Evolutionary conservation across 37 sponge, comb jelly and placozoan genomes (phyloP).

Genomic region (Halisarca cf. caerulea): DNA sequence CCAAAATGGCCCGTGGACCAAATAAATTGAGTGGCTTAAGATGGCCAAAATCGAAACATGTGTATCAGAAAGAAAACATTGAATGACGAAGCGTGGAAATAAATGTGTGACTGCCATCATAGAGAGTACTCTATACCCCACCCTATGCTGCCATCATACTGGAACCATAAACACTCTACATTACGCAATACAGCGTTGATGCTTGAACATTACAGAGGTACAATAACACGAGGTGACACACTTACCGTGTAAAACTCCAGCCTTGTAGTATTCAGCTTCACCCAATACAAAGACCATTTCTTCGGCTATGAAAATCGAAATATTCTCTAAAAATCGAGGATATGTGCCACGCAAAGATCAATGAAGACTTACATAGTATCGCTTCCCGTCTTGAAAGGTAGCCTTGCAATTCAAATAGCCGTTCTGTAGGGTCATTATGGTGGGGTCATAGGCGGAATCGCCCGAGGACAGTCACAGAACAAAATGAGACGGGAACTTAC

Average conservation of each 20-base stretch:
- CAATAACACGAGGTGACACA: neutral
- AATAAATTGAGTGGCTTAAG: no score
- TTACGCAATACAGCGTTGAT: neutral
- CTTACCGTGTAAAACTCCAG: neutral
- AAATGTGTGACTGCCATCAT: neutral
- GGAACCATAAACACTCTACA: neutral
- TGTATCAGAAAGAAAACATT: no score
- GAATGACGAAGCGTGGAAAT: no score
- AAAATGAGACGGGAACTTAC: no score
- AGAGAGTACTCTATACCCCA: no score
- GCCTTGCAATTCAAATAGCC: slow-evolving; percentile 3
- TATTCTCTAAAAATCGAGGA: no score
- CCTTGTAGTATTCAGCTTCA: neutral
- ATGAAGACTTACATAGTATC: neutral
- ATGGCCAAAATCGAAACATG: no score
- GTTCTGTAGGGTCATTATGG: neutral
- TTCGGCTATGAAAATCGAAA: neutral
- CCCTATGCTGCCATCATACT: neutral
- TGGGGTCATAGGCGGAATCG: no score
- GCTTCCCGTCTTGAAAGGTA: neutral
- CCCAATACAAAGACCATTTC: slow-evolving; percentile 5
- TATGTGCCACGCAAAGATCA: neutral
- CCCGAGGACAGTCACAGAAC: no score
- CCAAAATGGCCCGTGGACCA: no score
- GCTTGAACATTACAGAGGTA: neutral